Evolutionary conservation across 2,797 vertebrate genomes (phyloP).

Genomic region (Meriones psammophilus): DNA sequence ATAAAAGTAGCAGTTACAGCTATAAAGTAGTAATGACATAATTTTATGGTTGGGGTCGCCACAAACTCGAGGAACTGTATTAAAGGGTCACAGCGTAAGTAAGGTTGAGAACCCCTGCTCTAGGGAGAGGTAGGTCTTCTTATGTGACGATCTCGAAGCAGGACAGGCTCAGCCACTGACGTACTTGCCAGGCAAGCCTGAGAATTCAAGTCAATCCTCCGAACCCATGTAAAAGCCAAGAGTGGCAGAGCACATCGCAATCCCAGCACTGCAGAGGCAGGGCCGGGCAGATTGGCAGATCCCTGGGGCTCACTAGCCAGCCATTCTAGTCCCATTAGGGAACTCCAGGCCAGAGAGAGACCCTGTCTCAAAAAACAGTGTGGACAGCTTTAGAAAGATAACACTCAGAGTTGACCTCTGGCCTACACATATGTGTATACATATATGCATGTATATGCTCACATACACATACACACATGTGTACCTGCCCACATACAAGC

Average conservation of each 20-base stretch:
- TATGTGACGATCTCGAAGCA: neutral
- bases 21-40: neutral
- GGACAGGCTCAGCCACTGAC: neutral
- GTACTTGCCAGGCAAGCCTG: neutral
- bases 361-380: neutral
- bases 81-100: neutral
- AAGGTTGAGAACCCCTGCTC: neutral
- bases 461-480: neutral
- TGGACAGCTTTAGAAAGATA: neutral
- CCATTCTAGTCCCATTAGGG: neutral
- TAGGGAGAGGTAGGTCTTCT: neutral
- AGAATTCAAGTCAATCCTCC: neutral
- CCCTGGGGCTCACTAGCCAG: neutral
- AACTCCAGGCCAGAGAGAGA: neutral
- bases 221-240: neutral
- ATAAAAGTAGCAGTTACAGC: neutral
- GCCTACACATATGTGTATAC: neutral
- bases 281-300: neutral
- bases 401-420: neutral
- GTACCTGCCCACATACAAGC: neutral
- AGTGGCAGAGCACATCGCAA: too few species aligned
- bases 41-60: neutral
- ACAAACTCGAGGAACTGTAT: neutral
- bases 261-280: neutral
- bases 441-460: neutral